Evolutionary conservation across 2,797 vertebrate genomes (phyloP).

Genomic region (Tokudaia muenninki): DNA sequence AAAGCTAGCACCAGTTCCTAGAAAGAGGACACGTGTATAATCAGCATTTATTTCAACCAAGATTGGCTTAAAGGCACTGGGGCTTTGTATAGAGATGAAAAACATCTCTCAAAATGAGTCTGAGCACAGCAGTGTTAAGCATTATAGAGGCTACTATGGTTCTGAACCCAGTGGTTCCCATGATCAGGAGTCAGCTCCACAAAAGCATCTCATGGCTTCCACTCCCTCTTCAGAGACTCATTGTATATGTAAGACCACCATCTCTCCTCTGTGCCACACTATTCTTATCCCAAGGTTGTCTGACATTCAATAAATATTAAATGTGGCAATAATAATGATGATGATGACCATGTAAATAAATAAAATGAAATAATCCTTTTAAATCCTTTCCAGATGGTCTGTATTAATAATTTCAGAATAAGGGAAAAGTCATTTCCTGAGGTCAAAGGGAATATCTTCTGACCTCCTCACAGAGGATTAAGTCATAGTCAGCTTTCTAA

Average conservation of each 20-base stretch:
- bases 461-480: neutral
- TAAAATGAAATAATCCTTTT: slow-evolving; percentile 68
- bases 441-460: neutral
- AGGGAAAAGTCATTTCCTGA: slow-evolving; percentile 13
- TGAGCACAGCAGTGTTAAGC: rapidly evolving
- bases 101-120: neutral
- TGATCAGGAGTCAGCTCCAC: neutral
- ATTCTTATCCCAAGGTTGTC: slow-evolving; percentile 51
- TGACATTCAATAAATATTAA: slow-evolving; percentile 77
- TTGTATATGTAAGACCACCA: neutral
- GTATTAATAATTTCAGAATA: slow-evolving; percentile 52
- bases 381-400: slow-evolving; percentile 39
- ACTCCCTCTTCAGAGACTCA: neutral
- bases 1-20: slow-evolving; percentile 43
- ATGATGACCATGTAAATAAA: slow-evolving; percentile 71
- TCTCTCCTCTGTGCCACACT: neutral
- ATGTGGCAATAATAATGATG: slow-evolving; percentile 60
- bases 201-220: neutral
- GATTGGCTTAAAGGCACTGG: neutral
- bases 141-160: neutral
- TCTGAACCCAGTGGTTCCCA: neutral
- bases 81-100: slow-evolving; percentile 27
- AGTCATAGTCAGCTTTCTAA: neutral
- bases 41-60: slow-evolving; percentile 29
- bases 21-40: neutral